Base-by-base conservation (phyloP, 1,140 invertebrate species). In the Sycobia sp. region DNA sequence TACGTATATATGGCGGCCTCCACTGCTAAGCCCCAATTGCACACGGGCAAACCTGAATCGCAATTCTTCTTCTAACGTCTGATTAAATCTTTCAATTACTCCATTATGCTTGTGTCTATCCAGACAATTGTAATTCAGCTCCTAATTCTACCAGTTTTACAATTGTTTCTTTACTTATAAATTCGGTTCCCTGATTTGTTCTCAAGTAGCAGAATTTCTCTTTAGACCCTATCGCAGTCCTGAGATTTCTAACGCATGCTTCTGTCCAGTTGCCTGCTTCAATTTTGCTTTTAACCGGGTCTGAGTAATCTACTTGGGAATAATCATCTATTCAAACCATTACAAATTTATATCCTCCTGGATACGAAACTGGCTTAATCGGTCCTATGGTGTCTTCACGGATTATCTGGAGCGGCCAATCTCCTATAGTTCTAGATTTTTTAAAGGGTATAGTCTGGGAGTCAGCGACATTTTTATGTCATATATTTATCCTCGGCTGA, bases 361-460 rank as follows among this genome's bases (percentile, higher is more conserved):
- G 56, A 55, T 34, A 32, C 3, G 44, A 23, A n/a, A 18, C 10
- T 47, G 56, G 44, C 4, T n/a, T 46, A 5, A 58, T 46, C 18
- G 43, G 56, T 25, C 53, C 36, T 36, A 55, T 55, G 10, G 18
- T 23, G n/a, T 55, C 53, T 2, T 16, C 34, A 41, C 39, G 8
- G 14, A 49, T 49, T 20, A 46, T 46, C 18, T 67, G 55, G 25
- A 62, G 32, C 29, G 65, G 59, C 25, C 22, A 18, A 9, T 9
- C 18, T 14, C 54, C 65, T 10, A 59, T 32, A 9, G 14, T 58
- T 53, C 65, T 18, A 22, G 34, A 46, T 51, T 44, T 53, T 2
- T 27, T 13, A 29, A 58, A 59, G 5, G 55, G 62, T 13, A 66
- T 34, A n/a, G n/a, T n/a, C n/a, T n/a, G n/a, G n/a, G n/a, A n/a